Evolutionary conservation across 2,888 invertebrate genomes (phyloP).

Genomic region (Sphecodes monilicornis): DNA sequence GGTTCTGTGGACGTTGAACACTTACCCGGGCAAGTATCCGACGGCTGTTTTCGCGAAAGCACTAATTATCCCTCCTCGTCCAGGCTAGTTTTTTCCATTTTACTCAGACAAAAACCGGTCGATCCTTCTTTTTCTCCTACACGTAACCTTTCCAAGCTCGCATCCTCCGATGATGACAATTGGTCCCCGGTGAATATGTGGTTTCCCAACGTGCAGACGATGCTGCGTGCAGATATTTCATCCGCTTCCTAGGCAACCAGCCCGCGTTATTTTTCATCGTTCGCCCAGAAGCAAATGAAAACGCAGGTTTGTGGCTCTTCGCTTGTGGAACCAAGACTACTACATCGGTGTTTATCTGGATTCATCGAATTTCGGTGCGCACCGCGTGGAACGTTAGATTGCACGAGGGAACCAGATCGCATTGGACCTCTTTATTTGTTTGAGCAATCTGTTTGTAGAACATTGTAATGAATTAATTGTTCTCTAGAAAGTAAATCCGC

Average conservation of each 20-base stretch:
- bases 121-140: constrained; percentile 53
- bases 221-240: constrained; percentile 11
- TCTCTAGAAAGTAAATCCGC: too few relatives aligned
- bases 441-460: background rate
- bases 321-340: background rate
- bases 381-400: background rate
- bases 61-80: constrained; percentile 66
- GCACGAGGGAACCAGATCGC: background rate
- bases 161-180: constrained; percentile 33
- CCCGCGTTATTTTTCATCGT: constrained; percentile 47
- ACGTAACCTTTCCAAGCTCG: constrained; percentile 32
- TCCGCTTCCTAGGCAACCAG: background rate
- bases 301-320: constrained; percentile 14
- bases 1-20: constrained; percentile 68
- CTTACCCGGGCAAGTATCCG: constrained; percentile 56
- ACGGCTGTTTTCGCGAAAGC: constrained; percentile 71
- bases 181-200: constrained; percentile 36
- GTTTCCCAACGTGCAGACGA: constrained; percentile 23
- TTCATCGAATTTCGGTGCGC: background rate
- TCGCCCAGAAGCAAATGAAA: constrained; percentile 44
- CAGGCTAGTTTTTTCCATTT: constrained; percentile 46
- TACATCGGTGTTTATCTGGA: background rate
- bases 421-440: background rate
- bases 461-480: too few relatives aligned
- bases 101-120: constrained; percentile 43